phyloP scores from a whole-genome alignment of 2,797 vertebrate species.

The Megaceryle alcyon region DNA sequence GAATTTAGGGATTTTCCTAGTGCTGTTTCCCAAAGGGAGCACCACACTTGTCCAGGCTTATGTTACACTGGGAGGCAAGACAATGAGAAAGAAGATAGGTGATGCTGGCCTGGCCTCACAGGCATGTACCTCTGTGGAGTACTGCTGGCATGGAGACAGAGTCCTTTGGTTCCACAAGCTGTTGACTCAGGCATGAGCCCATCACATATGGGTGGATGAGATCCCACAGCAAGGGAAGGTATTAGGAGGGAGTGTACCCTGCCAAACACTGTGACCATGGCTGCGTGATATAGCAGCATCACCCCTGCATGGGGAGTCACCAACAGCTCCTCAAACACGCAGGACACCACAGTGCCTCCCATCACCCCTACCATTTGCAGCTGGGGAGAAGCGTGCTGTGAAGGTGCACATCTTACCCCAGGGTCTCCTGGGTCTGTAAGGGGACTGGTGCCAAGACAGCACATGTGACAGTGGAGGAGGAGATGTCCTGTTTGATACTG shows the following conservation, averaged over 20 bases:
- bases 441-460: background rate
- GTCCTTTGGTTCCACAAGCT: background rate
- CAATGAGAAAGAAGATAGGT: background rate
- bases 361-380: background rate
- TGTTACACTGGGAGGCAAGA: background rate
- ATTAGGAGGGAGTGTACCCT: background rate
- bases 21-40: background rate
- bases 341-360: background rate
- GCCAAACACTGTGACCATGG: fast-evolving
- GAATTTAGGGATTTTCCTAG: background rate
- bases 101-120: background rate
- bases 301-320: fast-evolving
- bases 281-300: background rate
- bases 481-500: background rate
- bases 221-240: background rate
- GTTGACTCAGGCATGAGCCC: background rate
- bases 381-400: fast-evolving
- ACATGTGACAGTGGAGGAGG: background rate
- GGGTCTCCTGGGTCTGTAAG: background rate
- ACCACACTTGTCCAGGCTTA: background rate
- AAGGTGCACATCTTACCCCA: background rate
- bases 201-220: fast-evolving
- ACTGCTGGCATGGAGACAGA: background rate
- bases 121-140: background rate
- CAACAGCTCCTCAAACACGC: background rate